phyloP scores from a whole-genome alignment of 2,797 vertebrate species.

The Hybognathus amarus region DNA sequence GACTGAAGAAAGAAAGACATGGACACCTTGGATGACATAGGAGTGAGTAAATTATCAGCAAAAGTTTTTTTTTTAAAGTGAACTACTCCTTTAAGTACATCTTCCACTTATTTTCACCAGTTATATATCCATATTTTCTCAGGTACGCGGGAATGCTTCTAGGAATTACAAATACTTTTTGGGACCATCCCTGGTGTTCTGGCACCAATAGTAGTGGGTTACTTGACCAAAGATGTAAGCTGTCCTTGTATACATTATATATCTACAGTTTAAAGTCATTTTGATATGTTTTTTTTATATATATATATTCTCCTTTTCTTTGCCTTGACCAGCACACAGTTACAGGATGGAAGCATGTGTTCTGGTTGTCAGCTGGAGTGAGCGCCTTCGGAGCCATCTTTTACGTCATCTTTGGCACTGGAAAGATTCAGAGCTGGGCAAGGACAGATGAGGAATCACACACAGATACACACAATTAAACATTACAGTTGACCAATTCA shows the following conservation, averaged over 20 bases:
- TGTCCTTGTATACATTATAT: neutral
- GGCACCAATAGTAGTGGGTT: slow-evolving; percentile 79
- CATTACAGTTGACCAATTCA: slow-evolving; percentile 4
- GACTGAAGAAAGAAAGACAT: too few species aligned
- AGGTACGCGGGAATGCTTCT: slow-evolving; percentile 84
- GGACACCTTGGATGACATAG: too few species aligned
- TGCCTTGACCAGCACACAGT: slow-evolving; percentile 72
- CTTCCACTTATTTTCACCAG: neutral
- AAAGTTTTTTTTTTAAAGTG: too few species aligned
- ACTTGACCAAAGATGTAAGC: slow-evolving; percentile 82
- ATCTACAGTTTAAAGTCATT: neutral
- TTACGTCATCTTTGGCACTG: slow-evolving; percentile 75
- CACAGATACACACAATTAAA: slow-evolving; percentile 16
- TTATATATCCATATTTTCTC: neutral
- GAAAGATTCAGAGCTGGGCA: slow-evolving; percentile 82
- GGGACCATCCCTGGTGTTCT: slow-evolving; percentile 81
- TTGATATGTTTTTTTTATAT: neutral
- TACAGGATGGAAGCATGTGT: slow-evolving; percentile 80
- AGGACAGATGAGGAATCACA: slow-evolving; percentile 64
- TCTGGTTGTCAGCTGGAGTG: slow-evolving; percentile 76
- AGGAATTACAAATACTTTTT: slow-evolving; percentile 86
- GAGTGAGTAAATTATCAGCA: too few species aligned
- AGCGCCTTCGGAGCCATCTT: slow-evolving; percentile 71
- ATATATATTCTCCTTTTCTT: slow-evolving; percentile 12
- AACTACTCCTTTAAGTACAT: neutral